Base-by-base conservation (phyloP, 2,797 vertebrate genomes). In the Microchirus variegatus region DNA sequence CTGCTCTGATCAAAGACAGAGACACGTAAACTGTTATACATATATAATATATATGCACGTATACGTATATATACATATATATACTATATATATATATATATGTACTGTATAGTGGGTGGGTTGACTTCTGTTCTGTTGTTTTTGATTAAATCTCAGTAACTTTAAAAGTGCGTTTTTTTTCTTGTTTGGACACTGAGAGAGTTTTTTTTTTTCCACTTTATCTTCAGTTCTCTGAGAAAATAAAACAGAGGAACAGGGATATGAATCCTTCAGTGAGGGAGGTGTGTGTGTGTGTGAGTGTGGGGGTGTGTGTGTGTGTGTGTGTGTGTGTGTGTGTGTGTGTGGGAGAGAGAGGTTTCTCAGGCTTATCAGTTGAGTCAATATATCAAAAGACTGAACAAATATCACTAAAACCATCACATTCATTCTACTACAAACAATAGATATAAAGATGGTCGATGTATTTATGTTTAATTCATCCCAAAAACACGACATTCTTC, bases 241-340 rank as follows among this genome's bases (percentile, higher is more conserved):
- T 75, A 66, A 83, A 83, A 83, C 63, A 62, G 77, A 14, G 82
- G 87, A 85, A 90, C 68, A 83, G 78, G 78, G 84, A 85, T 80
- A 83, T 66, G 61, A 77, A 70, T 67, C 55, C 67, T 78, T 87
- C 70, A 85, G 45, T 69, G 45, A 84, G 59, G 50, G 71, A 71
- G 70, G 53, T n/a, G n/a, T n/a, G n/a, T n/a, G n/a, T n/a, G 15
- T 2, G 63, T 59, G 78, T 49, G 59, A 52, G 47, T 77, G 16
- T 53, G 16, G 17, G 51, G 37, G 15, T 52, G 47, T 26, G 22
- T 22, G 22, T 22, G 22, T 22, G 22, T 22, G n/a, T 2, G 63
- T 59, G 78, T 50, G 59, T 53, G 47, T 77, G 16, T 53, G 36
- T 22, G 22, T 22, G 19, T 2, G 19, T 2, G 19, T 2, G 19